Base-by-base conservation (phyloP, 2,888 invertebrate species). In the Drosophila pegasa region DNA sequence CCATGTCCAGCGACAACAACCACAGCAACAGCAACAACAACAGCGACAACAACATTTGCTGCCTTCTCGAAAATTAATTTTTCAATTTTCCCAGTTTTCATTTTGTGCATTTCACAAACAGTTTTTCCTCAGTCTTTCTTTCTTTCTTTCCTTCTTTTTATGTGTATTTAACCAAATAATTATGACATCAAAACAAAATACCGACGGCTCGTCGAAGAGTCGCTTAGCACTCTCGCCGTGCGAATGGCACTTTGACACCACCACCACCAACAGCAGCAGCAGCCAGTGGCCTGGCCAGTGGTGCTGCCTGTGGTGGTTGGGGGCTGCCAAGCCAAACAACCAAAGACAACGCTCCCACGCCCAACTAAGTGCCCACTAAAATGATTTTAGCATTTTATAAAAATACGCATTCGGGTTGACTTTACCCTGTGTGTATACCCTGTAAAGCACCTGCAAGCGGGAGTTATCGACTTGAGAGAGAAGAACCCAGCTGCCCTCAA, bases 121-220 rank as follows among this genome's bases (percentile, higher is more conserved):
- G n/a, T 52, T 38, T 52, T 52, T 37, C 37, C 14, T 47, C 25
- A 59, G 43, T 20, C 14, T 25, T 51, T 41, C 31, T 14, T 35
- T 54, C 50, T 22, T 16, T 31, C 9, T 31, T 54, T 52, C 25
- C n/a, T 38, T 22, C 33, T 56, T 37, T 64, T 58, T 65, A 38
- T 67, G 66, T 78, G 61, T 86, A 81, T 85, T 85, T 88, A 77
- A 81, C 61, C 69, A 88, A 85, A 84, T 85, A 87, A 85, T 86
- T 86, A 86, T 78, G 89, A 86, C 82, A 88, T 88, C 87, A 87
- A 88, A 80, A 68, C 59, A 69, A 87, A 77, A 59, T 62, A 79
- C 87, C 89, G 85, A 73, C 83, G 71, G 45, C 66, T 45, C 50
- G 48, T 38, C 59, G 40, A 61, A 71, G 74, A 71, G 66, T 75